A percentile compares a stretch with the other conserved stretches of the same genome.
Evolutionary conservation across 2,888 invertebrate species (phyloP).

Genomic region (Siphlonurus alternatus): DNA sequence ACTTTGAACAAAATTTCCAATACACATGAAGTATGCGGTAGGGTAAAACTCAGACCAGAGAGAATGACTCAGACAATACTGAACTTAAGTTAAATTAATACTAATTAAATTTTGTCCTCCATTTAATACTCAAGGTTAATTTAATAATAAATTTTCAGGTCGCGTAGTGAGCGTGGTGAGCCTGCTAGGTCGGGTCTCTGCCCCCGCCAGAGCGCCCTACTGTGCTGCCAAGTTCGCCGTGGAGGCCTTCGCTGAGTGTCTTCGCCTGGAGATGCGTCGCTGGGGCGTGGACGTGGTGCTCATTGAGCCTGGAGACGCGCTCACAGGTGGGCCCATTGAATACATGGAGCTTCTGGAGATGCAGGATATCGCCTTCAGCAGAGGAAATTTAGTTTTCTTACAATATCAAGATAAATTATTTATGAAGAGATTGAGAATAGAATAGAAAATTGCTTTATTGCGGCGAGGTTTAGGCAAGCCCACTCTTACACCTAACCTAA

Average conservation of each 20-base stretch:
- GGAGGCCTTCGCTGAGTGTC: conserved; percentile 61
- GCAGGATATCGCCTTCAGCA: no score
- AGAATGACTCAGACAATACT: no score
- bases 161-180: conserved; percentile 67
- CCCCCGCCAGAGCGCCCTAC: conserved; percentile 66
- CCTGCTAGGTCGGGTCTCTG: conserved; percentile 60
- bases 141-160: conserved; percentile 22
- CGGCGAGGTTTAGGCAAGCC: no score
- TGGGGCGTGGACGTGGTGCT: conserved; percentile 70
- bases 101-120: background rate
- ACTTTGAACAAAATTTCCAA: no score
- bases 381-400: background rate
- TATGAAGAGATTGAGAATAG: background rate
- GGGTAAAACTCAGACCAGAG: no score
- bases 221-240: conserved; percentile 56
- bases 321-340: conserved; percentile 56
- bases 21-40: no score
- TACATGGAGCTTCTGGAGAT: no score
- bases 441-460: no score
- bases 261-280: conserved; percentile 60
- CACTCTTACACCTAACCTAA: no score
- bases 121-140: no score
- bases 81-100: background rate
- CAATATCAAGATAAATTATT: background rate
- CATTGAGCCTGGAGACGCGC: conserved; percentile 70